Conservation (phyloP, 2,888 invertebrate genomes). For the Drosophila silvestris region DNA sequence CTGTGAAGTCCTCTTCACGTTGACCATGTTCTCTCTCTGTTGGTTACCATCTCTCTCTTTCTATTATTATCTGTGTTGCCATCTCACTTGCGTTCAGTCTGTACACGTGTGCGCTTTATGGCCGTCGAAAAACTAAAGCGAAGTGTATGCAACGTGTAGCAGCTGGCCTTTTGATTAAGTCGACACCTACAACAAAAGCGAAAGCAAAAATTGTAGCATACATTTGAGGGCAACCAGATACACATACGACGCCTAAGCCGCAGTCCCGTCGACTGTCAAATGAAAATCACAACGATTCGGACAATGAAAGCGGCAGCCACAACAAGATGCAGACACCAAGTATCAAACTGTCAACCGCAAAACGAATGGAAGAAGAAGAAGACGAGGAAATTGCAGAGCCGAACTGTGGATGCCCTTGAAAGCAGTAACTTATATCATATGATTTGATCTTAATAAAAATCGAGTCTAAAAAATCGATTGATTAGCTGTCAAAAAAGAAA, state of each 20-base stretch:
- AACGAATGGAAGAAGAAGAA: constrained; percentile 11
- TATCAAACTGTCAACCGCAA: constrained; percentile 57
- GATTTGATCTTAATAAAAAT: background rate
- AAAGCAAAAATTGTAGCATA: constrained; percentile 41
- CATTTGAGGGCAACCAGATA: constrained; percentile 34
- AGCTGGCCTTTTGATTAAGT: constrained; percentile 63
- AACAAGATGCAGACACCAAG: constrained; percentile 27
- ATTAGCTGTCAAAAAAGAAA: background rate
- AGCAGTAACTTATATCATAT: background rate
- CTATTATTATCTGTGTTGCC: constrained; percentile 7
- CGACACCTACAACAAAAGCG: constrained; percentile 26
- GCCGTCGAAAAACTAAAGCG: constrained; percentile 37
- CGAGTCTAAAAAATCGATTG: background rate
- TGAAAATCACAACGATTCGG: constrained; percentile 55
- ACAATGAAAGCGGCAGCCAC: constrained; percentile 27
- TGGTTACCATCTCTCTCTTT: background rate
- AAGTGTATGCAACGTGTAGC: constrained; percentile 51
- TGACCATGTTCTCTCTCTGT: background rate
- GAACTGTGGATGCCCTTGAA: constrained; percentile 18
- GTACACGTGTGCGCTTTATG: constrained; percentile 63
- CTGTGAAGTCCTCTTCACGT: constrained; percentile 30
- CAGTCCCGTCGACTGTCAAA: constrained; percentile 42
- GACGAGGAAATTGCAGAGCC: rapidly evolving
- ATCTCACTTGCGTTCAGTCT: constrained; percentile 33
- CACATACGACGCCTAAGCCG: constrained; percentile 39